Evolutionary conservation across 2,113 vertebrate genomes (phyloP), one percentile per base, ranked within the genome.

Genomic region (Marmota monax): DNA sequence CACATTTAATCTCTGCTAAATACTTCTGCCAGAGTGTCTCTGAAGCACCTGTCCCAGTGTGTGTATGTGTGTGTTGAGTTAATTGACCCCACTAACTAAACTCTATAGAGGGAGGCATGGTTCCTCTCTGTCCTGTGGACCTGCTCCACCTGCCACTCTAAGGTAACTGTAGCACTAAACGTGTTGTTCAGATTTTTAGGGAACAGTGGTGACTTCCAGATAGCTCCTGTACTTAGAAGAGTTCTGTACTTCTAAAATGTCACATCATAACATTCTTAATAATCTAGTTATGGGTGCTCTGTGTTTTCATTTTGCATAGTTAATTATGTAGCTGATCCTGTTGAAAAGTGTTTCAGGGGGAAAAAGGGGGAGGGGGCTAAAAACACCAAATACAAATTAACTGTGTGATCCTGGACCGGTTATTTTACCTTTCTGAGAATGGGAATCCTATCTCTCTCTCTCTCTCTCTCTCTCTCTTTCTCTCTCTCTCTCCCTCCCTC

Each of bases 1-100:
- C 18, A 39, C n/a, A 39, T 53, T 92, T 92, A 79, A n/a, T 89
- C 42, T 87, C 45, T 77, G 69, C 53, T 72, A 61, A 88, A 39
- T 18, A 53, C 42, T 72, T 82, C 73, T 34, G 16, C n/a, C 48
- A 18, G 67, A 8, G 27, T 17, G 14, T 65, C 39, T 70, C 13
- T 22, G 20, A 65, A 20, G 22, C 20, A 23, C 27, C 20, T 45
- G 48, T 39, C 32, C 65, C 20, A 34, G 20, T 8, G 22, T 83
- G 37, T 29, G 1, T 34, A 23, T 8, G 58, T 32, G 34, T 34
- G 4, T 10, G 34, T 9, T 56, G 56, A 58, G 56, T 32, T 37
- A 63, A 34, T 45, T 53, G 48, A 17, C 18, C 39, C 23, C 29
- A 2, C 34, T 39, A 45, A 74, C 70, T 37, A 23, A 20, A 12